Evolutionary conservation across 1,140 invertebrate species (phyloP), one percentile per base, ranked within the genome.

Genomic region (Gonioctena quinquepunctata): DNA sequence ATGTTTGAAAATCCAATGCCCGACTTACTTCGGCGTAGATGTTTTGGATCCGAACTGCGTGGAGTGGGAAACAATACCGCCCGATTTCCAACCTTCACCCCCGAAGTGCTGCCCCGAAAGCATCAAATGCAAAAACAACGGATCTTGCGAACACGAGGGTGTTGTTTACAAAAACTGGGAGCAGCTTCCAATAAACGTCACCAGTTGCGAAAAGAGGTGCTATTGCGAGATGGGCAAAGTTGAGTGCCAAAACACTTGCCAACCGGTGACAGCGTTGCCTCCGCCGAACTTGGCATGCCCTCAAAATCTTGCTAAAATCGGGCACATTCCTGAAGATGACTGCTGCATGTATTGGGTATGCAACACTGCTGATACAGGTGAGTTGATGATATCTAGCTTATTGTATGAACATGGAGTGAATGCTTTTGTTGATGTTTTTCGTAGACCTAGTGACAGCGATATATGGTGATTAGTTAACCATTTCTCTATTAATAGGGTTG

Each of bases 161-260:
- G 82, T 88, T 49, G 84, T 83, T 72, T 93, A 87, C 78, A 82
- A 86, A 25, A 88, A 88, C 71, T 88, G 85, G 85, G 85, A 83
- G 65, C 77, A 81, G 71, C 78, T 88, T 61, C 87, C 87, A 81
- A 57, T 83, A 80, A 86, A 92, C 83, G 75, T 92, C 18, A 89
- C 88, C 57, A 93, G 94, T 56, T 97, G 95, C 79, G 92, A 95
- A 62, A 89, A 93, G 69, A 86, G 90, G 75, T 97, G 95, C 82
- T 94, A 90, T 81, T 96, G 95, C 77, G 92, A 95, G 79, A 90
- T 91, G 80, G 94, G 94, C 22, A 92, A 93, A 71, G 86, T 96
- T 3, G 92, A 93, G 54, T 97, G 95, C 78, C 89, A 92, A 69
- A 87, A 89, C 2, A 87, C 89, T 16, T 97, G 95, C 85, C 88